A percentile compares a stretch with the other conserved stretches of the same genome.
Conservation (phyloP, 2,888 invertebrate species). For the Chydorus sphaericus region DNA sequence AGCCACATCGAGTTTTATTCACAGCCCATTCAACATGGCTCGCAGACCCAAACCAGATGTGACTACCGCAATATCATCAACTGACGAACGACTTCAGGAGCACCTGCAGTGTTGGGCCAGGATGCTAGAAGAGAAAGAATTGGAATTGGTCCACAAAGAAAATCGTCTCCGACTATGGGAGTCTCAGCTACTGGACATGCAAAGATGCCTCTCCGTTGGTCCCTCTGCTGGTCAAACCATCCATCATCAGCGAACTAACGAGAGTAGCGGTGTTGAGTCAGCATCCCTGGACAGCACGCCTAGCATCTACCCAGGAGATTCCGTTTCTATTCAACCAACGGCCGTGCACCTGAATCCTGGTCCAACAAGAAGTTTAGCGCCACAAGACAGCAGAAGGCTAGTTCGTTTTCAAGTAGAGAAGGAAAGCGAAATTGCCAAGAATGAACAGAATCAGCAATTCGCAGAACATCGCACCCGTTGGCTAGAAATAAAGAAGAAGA, state of each 20-base stretch:
- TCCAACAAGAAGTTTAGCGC: too few species aligned
- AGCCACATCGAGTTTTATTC: background rate
- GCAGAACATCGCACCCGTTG: background rate
- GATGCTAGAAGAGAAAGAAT: conserved; percentile 7
- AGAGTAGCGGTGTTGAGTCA: background rate
- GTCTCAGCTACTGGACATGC: background rate
- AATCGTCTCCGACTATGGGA: conserved; percentile 5
- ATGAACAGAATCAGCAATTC: too few species aligned
- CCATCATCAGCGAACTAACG: background rate
- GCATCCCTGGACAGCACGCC: background rate
- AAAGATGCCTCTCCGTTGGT: background rate
- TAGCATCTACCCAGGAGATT: conserved; percentile 4
- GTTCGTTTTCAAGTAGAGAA: background rate
- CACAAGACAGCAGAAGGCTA: background rate
- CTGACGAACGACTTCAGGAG: conserved; percentile 18
- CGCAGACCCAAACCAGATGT: conserved; percentile 38
- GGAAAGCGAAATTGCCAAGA: background rate
- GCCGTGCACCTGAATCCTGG: background rate
- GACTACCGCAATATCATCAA: conserved; percentile 41
- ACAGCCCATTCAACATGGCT: conserved; percentile 19
- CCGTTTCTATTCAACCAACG: background rate
- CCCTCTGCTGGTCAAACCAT: background rate
- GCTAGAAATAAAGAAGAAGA: conserved; percentile 7
- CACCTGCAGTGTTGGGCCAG: background rate
- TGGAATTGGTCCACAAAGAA: conserved; percentile 14